A percentile compares a stretch with the other conserved stretches of the same genome.
phyloP scores from a whole-genome alignment of 2,888 invertebrate genomes.

The Plebejus melissa region DNA sequence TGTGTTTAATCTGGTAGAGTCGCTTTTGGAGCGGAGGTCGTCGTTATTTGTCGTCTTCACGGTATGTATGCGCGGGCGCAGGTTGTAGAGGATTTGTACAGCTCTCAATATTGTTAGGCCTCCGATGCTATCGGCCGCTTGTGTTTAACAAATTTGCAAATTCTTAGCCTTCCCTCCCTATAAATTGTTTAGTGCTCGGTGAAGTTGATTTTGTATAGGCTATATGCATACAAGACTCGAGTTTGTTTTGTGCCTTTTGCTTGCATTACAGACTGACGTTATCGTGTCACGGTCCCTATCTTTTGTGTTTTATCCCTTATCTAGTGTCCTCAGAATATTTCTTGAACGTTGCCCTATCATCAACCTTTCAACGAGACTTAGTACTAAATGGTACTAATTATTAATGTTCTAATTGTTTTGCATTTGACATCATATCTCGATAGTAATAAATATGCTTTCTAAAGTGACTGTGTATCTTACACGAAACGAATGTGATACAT shows the following conservation, averaged over 20 bases:
- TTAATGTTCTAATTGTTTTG: neutral
- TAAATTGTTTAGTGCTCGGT: slow-evolving; percentile 14
- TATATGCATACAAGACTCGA: slow-evolving; percentile 1
- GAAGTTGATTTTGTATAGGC: slow-evolving; percentile 14
- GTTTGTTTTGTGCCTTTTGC: slow-evolving; percentile 18
- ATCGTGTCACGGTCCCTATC: neutral
- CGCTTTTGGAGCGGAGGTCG: neutral
- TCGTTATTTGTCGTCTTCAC: slow-evolving; percentile 42
- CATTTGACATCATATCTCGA: neutral
- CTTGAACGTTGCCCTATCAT: neutral
- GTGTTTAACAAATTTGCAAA: slow-evolving; percentile 28
- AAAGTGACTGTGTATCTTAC: neutral
- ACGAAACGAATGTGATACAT: slow-evolving; percentile 20
- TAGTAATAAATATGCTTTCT: neutral
- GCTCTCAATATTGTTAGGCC: slow-evolving; percentile 30
- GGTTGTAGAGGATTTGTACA: slow-evolving; percentile 58
- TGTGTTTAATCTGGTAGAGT: neutral
- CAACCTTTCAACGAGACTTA: neutral
- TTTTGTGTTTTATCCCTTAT: neutral
- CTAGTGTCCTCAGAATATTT: neutral
- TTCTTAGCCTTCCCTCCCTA: slow-evolving; percentile 21
- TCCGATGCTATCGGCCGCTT: slow-evolving; percentile 22
- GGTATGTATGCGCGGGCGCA: slow-evolving; percentile 53
- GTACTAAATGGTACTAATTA: too few relatives aligned
- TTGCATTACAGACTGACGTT: neutral